Base-by-base conservation (phyloP, 2,888 invertebrate species). In the Hololepta plana region DNA sequence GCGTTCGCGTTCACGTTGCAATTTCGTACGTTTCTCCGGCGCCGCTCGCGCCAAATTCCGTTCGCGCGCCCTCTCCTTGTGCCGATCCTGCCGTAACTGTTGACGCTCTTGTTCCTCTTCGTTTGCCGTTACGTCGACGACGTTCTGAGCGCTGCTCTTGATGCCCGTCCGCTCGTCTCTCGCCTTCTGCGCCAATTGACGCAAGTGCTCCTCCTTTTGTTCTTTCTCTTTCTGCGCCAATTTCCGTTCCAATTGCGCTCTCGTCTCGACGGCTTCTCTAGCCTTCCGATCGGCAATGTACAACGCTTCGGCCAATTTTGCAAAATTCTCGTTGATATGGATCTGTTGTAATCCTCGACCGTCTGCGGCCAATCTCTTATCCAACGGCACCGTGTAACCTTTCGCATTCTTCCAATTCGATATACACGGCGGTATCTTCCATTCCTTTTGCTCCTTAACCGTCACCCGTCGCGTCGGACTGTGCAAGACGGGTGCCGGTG, bases 341-440 rank as follows among this genome's bases (percentile, higher is more conserved):
- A 88, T 80, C 46, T 88, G 87, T 46, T 98, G 98, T 2, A 98
- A 59, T 0, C 98, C 98, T 24, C 98, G 64, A 0, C 98, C 98
- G 57, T 98, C 98, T 1, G 98, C 96, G 0, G 98, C 98, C 33
- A 99, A 59, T 33, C 98, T 73, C 57, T 98, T 98, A 57, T 98
- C 96, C 38, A 98, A 56, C 0, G 96, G 96, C 39, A 98, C 95
- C 0, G 96, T 98, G 59, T 93, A 93, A 42, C 85, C 74, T 54
- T 93, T 95, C 3, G 95, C 87, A 54, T 99, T 98, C 59, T 98
- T 98, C 98, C 98, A 99, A 50, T 98, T 98, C 0, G 88, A 90
- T 36, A 99, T 95, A 44, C 96, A 98, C 0, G 98, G 98, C 4
- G 98, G 98, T 38, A 85, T 82, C 58, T 96, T 96, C 98, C 98